Evolutionary conservation across 2,797 vertebrate genomes (phyloP).

Genomic region (Fistularia tabacaria): DNA sequence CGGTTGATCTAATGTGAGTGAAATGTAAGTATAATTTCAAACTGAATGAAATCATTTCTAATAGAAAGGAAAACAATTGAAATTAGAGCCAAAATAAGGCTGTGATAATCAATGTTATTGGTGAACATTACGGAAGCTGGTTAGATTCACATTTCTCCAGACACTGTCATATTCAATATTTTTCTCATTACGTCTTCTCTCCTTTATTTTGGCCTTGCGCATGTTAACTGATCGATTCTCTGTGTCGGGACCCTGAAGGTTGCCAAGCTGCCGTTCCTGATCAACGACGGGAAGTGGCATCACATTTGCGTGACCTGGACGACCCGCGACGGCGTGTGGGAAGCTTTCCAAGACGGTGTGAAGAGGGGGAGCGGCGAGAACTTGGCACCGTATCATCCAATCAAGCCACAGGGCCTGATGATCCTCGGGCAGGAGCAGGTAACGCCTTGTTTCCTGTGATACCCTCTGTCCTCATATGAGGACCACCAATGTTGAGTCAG

Average conservation of each 20-base stretch:
- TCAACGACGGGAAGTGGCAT: slow-evolving; percentile 97
- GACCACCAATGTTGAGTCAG: neutral
- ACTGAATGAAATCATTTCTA: too few species aligned
- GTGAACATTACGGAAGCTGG: too few species aligned
- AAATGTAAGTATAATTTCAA: too few species aligned
- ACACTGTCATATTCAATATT: too few species aligned
- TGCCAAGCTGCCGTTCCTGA: slow-evolving; percentile 90
- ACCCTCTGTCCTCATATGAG: neutral
- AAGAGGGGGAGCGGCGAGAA: slow-evolving; percentile 91
- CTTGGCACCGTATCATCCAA: slow-evolving; percentile 93
- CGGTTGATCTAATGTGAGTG: too few species aligned
- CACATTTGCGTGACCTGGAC: slow-evolving; percentile 97
- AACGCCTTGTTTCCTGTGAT: slow-evolving; percentile 14
- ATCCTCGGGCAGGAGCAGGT: slow-evolving; percentile 98
- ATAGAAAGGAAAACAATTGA: too few species aligned
- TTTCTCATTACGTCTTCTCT: too few species aligned
- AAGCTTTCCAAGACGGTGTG: slow-evolving; percentile 94
- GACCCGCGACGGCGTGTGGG: slow-evolving; percentile 94
- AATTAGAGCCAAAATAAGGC: too few species aligned
- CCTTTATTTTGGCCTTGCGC: too few species aligned
- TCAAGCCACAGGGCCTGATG: slow-evolving; percentile 92
- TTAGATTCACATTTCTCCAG: too few species aligned
- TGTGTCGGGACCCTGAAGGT: slow-evolving; percentile 72
- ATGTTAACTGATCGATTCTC: neutral
- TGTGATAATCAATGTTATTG: too few species aligned